Base-by-base conservation (phyloP, 64 coral and sea anemone species). In the Actinia equina region DNA sequence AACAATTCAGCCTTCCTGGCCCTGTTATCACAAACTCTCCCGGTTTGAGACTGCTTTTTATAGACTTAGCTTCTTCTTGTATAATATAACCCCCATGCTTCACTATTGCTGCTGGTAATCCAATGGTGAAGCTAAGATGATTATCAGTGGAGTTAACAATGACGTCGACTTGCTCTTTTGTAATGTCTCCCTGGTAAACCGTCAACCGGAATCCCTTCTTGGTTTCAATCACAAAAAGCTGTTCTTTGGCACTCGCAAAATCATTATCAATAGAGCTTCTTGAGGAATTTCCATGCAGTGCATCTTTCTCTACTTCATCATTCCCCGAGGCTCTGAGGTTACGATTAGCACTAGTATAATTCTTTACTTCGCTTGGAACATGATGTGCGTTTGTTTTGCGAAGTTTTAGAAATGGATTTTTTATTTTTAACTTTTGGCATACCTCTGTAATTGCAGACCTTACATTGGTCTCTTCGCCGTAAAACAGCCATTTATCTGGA, bases 161-260 rank as follows among this genome's bases (percentile, higher is more conserved):
- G 4, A 88, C 89, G 85, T 95, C 93, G 2, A 92, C 93, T 13
- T 59, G 37, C 46, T 95, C 71, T 49, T 69, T 59, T 27, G 93
- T 92, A 55, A 95, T 95, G 77, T 95, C 93, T 20, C 89, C 93
- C 41, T 92, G 84, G 63, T 80, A 55, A 10, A 92, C 26, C 17
- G 93, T 80, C 43, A 95, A 45, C 25, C 42, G 77, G 25, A 80
- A 80, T 20, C 77, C 77, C 16, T 80, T 80, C 44, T 80, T 80
- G 11, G 77, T 80, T 18, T 10, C 20, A 13, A 80, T 45, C 45
- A 44, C 42, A 6, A 80, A 16, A 19, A 0, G 17, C 59, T 20
- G 19, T 11, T 46, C 77, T 18, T 44, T 80, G 42, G 1, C 42
- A 45, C 0, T 18, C 13, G 77, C 7, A 80, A 80, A 3, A 0